Conservation (phyloP, 2,113 vertebrate genomes). For the Psittacula cyanocephala region DNA sequence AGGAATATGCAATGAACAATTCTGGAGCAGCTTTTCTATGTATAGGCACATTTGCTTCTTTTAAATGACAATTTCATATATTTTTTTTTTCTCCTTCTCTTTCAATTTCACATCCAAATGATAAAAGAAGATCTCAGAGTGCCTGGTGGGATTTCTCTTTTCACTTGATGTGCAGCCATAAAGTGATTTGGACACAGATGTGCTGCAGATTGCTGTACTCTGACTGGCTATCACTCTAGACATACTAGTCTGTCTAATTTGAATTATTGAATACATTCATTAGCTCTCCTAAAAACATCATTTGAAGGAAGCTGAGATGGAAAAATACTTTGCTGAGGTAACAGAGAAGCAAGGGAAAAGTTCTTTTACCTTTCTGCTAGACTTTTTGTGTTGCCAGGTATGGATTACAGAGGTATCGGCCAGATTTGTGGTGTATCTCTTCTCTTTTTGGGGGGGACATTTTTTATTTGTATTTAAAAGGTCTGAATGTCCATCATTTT, state of each 20-base stretch:
- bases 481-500: background rate
- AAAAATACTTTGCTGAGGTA: background rate
- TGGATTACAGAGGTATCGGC: background rate
- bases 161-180: background rate
- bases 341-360: background rate
- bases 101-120: background rate
- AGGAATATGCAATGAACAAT: background rate
- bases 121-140: background rate
- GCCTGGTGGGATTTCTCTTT: background rate
- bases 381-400: background rate
- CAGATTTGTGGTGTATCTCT: background rate
- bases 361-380: background rate
- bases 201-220: background rate
- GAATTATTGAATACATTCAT: background rate
- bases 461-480: background rate
- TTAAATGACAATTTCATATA: background rate
- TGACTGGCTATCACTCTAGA: background rate
- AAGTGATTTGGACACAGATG: background rate
- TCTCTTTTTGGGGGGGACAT: fast-evolving
- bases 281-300: background rate
- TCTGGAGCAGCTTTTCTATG: background rate
- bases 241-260: background rate
- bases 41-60: background rate
- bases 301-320: background rate
- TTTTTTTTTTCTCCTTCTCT: background rate